phyloP scores from a whole-genome alignment of 2,888 invertebrate species.

The Limenitis arthemis region DNA sequence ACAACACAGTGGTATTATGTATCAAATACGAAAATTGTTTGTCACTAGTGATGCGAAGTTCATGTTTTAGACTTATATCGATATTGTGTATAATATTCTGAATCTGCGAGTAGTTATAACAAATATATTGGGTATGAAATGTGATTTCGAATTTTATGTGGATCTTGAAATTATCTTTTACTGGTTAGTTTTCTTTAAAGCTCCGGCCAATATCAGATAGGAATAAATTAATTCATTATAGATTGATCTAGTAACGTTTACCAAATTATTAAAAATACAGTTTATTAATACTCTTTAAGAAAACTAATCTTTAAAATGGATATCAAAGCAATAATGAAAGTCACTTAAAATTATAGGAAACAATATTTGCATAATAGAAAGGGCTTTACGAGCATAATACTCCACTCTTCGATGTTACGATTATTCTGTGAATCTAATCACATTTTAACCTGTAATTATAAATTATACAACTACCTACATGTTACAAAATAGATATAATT shows the following conservation, averaged over 20 bases:
- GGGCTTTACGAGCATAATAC: conserved; percentile 28
- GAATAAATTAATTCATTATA: conserved; percentile 6
- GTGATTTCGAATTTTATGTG: conserved; percentile 41
- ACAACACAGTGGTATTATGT: conserved; percentile 63
- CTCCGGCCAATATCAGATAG: conserved; percentile 14
- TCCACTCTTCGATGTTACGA: conserved; percentile 22
- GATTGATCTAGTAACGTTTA: background rate
- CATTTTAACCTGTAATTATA: conserved; percentile 25
- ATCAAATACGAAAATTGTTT: conserved; percentile 52
- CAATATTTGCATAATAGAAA: conserved; percentile 28
- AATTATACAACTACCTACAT: conserved; percentile 25
- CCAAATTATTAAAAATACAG: conserved; percentile 1
- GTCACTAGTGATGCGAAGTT: conserved; percentile 54
- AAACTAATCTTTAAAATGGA: conserved; percentile 36
- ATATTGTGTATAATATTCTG: conserved; percentile 61
- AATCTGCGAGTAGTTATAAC: conserved; percentile 54
- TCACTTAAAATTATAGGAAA: conserved; percentile 22
- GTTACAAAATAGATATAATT: conserved; percentile 20
- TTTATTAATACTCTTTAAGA: conserved; percentile 28
- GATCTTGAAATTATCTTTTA: conserved; percentile 30
- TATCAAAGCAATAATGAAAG: conserved; percentile 24
- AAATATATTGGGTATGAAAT: conserved; percentile 53
- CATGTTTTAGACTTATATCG: conserved; percentile 60
- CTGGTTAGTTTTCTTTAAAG: conserved; percentile 37
- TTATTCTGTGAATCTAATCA: conserved; percentile 27